Conservation (phyloP, 2,113 vertebrate species). For the Pygoscelis antarcticus region DNA sequence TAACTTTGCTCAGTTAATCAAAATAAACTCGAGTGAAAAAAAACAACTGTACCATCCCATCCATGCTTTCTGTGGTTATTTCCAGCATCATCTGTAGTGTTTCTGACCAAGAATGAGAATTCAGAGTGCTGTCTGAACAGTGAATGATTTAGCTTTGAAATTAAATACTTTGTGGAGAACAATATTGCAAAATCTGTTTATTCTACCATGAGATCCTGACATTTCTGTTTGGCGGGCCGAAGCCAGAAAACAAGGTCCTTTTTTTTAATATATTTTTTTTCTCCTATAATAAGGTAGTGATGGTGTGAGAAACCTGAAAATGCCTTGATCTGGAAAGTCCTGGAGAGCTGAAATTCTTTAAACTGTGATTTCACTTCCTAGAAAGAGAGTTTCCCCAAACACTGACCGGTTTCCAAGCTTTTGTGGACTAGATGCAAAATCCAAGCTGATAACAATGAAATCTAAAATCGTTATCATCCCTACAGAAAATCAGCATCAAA, state of each 20-base stretch:
- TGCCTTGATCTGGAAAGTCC: not conserved
- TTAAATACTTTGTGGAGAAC: not conserved
- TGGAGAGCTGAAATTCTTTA: not conserved
- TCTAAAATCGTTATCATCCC: not conserved
- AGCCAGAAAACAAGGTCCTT: not conserved
- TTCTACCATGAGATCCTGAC: not conserved
- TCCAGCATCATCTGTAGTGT: not conserved
- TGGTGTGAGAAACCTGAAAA: not conserved
- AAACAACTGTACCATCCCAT: constrained; percentile 52
- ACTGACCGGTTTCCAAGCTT: not conserved
- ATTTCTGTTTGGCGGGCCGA: not conserved
- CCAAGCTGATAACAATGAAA: not conserved
- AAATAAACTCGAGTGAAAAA: constrained; percentile 32
- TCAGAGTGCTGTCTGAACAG: not conserved
- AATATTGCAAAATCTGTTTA: not conserved
- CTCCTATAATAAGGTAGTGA: not conserved
- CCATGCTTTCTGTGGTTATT: constrained; percentile 70
- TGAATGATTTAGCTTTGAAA: not conserved
- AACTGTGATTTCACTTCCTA: not conserved
- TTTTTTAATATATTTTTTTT: not conserved
- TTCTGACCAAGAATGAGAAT: not conserved
- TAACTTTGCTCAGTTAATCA: constrained; percentile 66
- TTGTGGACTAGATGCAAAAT: not conserved
- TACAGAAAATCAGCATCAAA: not conserved
- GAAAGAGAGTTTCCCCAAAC: not conserved